phyloP scores from a whole-genome alignment of 2,888 invertebrate genomes.

The Callinectes sapidus region DNA sequence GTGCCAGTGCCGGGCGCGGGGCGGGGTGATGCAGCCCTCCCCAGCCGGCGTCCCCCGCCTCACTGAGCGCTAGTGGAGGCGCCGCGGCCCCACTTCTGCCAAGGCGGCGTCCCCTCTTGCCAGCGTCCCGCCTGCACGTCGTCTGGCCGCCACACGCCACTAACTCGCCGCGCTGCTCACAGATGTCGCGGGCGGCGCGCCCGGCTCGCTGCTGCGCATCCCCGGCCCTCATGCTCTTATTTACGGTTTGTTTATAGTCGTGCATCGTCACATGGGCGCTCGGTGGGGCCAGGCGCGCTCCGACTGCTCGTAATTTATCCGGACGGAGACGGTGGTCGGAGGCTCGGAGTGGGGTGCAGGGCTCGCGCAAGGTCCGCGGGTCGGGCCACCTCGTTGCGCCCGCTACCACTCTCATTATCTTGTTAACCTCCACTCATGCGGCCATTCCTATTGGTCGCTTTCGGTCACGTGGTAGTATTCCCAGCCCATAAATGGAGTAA shows the following conservation, averaged over 20 bases:
- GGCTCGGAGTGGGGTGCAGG: conserved; percentile 65
- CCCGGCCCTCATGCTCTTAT: conserved; percentile 71
- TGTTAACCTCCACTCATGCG: conserved; percentile 69
- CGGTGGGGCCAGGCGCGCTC: conserved; percentile 72
- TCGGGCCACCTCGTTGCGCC: conserved; percentile 66
- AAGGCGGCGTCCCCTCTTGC: conserved; percentile 65
- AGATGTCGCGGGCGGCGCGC: conserved; percentile 70
- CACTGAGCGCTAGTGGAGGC: conserved; percentile 64
- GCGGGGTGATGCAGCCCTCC: conserved; percentile 66
- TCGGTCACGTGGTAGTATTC: conserved; percentile 70
- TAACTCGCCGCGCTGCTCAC: conserved; percentile 72
- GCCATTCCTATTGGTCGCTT: conserved; percentile 69
- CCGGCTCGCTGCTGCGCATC: conserved; percentile 72
- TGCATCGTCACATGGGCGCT: conserved; percentile 73
- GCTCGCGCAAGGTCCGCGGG: conserved; percentile 69
- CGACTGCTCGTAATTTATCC: conserved; percentile 73
- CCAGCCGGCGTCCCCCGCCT: conserved; percentile 60
- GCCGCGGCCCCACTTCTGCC: conserved; percentile 59
- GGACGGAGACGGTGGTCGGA: conserved; percentile 66
- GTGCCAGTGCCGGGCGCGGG: conserved; percentile 70
- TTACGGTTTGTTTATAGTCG: conserved; percentile 73
- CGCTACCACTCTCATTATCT: conserved; percentile 67
- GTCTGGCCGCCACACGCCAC: conserved; percentile 68
- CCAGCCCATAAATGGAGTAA: conserved; percentile 69
- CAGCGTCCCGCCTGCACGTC: conserved; percentile 63